Evolutionary conservation across 2,113 vertebrate species (phyloP), one percentile per base, ranked within the genome.

Genomic region (Bubo scandiacus): DNA sequence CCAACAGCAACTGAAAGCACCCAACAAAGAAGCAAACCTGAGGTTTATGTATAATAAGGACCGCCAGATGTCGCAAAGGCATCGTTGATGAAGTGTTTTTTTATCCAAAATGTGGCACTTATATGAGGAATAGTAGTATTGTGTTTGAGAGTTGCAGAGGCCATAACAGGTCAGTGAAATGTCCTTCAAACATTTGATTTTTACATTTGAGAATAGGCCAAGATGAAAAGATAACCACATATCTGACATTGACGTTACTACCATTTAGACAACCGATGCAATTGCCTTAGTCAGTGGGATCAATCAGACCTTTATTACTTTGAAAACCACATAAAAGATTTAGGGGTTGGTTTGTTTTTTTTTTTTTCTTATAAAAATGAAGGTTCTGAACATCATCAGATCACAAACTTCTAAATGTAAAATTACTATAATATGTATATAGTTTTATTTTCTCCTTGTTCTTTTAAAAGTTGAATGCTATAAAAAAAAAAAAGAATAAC

Each of bases 1-100:
- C 5, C 45, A 93, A 74, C 51, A 62, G 23, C 40, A 70, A 71
- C 58, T 51, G 63, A 92, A 93, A 92, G 52, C 20, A 80, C 40
- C 36, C 66, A 88, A 94, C 40, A 88, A 93, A 90, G 79, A 96
- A 96, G 95, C 88, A 96, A 97, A 98, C 97, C 92, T 98, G 83
- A 97, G 97, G 97, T 98, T 98, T 97, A 98, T 98, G 98, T 98
- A 98, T 99, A 98, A 97, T 95, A 82, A 97, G 97, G 95, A 97
- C 99, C 99, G 98, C 99, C 99, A 99, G 99, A 99, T 99, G 99
- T 99, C 99, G 99, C 99, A 99, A 99, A 99, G 99, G 98, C 98
- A 99, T 99, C 98, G 97, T 98, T 98, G 98, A 99, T 99, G 97
- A 98, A 98, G 92, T 98, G 95, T 75, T 96, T 98, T 96, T 98